Base-by-base conservation (phyloP, 2,888 invertebrate genomes). In the Corbicula japonica region DNA sequence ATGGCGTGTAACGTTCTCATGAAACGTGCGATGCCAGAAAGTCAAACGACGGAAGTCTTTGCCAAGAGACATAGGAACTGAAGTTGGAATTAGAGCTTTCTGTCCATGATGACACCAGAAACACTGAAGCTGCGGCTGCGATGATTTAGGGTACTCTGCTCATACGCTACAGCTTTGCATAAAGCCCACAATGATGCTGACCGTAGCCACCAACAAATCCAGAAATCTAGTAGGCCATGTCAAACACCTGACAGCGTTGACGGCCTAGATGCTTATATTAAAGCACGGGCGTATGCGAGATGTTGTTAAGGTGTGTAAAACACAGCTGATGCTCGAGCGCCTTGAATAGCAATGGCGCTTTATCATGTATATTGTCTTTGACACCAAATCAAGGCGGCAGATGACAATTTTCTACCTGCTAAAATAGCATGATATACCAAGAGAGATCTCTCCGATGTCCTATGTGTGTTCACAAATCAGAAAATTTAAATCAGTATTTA, bases 191-290 rank as follows among this genome's bases (percentile, higher is more conserved):
- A 35, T 72, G 52, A 28, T 69, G 1, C 63, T 41, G 18, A 2
- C 38, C 3, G 62, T 71, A 8, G 18, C 66, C 8, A 75, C 60
- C 6, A 15, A 52, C 8, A 32, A 50, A 23, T 60, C 61, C 26
- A 35, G 79, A 15, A 78, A 79, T 18, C 32, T 72, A 34, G 68
- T 69, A 0, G 65, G 63, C 44, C 76, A 80, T 58, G 72, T 80
- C 32, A 76, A 76, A 35, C 73, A 76, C 30, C 76, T 74, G 0
- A 76, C 76, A 4, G 70, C 73, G 4, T 28, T 73, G 1, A 72
- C 66, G 5, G 75, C 71, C 1, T 63, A 66, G 28, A 34, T 72
- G 32, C 26, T 48, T n/a, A 3, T 70, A 18, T 66, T 60, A 21
- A 23, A 63, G 30, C 70, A 79, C 34, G 65, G 50, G 35, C 50